Evolutionary conservation across 2,113 vertebrate species (phyloP), one percentile per base, ranked within the genome.

Genomic region (Ptychochromis oligacanthus): DNA sequence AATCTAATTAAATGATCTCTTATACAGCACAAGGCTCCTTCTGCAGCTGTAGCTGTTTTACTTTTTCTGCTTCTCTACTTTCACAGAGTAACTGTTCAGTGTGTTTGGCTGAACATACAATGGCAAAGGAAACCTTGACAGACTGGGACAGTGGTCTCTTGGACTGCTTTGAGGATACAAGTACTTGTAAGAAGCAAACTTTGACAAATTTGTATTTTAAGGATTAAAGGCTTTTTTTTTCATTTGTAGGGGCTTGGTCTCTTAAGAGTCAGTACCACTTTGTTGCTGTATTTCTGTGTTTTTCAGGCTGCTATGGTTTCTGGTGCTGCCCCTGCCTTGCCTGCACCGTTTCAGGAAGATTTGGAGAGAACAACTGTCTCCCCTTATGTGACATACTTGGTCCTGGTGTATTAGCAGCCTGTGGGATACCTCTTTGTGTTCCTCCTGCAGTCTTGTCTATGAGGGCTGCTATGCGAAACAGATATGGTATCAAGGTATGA

Each of bases 331-430:
- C 61, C 24, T 83, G 52, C 0, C 81, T 83, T 13, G 54, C 81
- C 55, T 54, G 81, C 61, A 70, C 61, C 0, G 75, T 83, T 31
- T 70, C 81, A 70, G 13, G 54, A 52, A 49, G 0, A 7, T 78
- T 83, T 59, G 26, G 54, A 26, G 74, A 77, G 60, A n/a, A 11
- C 75, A 18, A 0, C 3, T 93, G 90, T 34, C 91, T 94, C 56
- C 92, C 90, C 0, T 4, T 92, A 3, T 90, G 85, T 58, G 92
- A 94, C 70, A 64, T 91, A 0, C 20, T 7, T 5, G 70, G 54
- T 43, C 80, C 83, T 2, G 72, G 83, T 13, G 10, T 17, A 9
- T 1, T 24, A 1, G 6, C 77, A 12, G 7, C 17, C 18, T 43
- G 1, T 10, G 88, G 87, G 13, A 1, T 89, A 0, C 85, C 90